Percentiles rank a stretch among this genome's conserved stretches.
These are phyloP conservation scores for Zaprionus vittiger DNA, from an alignment of 1,140 invertebrate species.

Conservation along the genomic window DNA sequence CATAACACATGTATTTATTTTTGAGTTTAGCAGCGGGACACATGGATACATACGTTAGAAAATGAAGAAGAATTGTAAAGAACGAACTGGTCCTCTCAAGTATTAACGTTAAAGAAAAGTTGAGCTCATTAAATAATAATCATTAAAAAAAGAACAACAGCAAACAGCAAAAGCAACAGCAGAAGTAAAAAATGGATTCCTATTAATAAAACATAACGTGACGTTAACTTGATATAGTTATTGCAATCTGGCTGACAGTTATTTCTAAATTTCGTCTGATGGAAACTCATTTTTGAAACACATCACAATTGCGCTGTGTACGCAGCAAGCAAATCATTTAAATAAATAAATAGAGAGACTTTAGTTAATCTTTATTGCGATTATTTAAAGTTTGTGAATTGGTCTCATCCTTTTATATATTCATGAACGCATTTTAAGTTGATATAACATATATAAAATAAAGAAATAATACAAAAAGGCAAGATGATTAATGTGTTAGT, in stretches of 20 bases:
- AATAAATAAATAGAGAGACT: background rate
- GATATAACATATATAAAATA: background rate
- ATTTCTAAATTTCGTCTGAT: background rate
- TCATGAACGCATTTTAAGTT: constrained; percentile 2
- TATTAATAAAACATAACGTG: constrained; percentile 11
- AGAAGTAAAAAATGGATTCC: constrained; percentile 6
- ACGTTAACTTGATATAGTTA: background rate
- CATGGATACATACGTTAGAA: constrained; percentile 9
- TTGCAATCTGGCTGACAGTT: background rate
- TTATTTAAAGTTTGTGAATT: background rate
- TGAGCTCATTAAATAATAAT: constrained; percentile 7
- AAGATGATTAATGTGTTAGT: constrained; percentile 22
- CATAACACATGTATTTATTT: constrained; percentile 2
- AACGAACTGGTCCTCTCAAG: constrained; percentile 16
- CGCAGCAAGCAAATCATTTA: background rate
- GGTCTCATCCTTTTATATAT: background rate
- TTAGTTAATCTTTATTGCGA: constrained; percentile 2
- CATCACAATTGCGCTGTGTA: background rate
- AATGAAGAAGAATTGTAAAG: background rate
- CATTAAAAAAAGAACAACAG: background rate
- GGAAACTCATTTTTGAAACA: background rate
- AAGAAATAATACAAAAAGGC: constrained; percentile 9
- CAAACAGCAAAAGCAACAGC: background rate
- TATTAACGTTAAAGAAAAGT: constrained; percentile 18
- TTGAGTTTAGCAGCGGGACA: constrained; percentile 10